Evolutionary conservation across 2,113 vertebrate genomes (phyloP).

Genomic region (Oreochromis tanganicae): DNA sequence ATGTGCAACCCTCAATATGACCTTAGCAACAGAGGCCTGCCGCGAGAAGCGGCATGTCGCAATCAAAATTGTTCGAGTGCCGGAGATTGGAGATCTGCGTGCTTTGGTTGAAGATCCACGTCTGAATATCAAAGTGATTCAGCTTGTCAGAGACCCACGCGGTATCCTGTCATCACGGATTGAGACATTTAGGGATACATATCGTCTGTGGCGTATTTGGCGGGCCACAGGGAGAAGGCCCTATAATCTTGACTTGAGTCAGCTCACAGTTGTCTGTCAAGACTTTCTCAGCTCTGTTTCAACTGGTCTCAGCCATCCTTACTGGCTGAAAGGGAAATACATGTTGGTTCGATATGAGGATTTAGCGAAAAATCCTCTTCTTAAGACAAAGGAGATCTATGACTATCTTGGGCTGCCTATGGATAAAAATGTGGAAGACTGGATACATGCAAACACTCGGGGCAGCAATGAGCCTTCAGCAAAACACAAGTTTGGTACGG

Average conservation of each 20-base stretch:
- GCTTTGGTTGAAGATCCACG: slow-evolving; percentile 90
- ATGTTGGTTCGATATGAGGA: slow-evolving; percentile 97
- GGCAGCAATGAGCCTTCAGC: slow-evolving; percentile 83
- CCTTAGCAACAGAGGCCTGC: slow-evolving; percentile 83
- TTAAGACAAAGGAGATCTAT: slow-evolving; percentile 93
- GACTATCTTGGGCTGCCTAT: slow-evolving; percentile 86
- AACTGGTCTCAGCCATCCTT: slow-evolving; percentile 83
- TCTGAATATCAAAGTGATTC: slow-evolving; percentile 93
- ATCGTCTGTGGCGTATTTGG: slow-evolving; percentile 95
- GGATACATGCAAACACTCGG: slow-evolving; percentile 93
- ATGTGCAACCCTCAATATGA: slow-evolving; percentile 86
- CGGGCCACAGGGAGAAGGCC: slow-evolving; percentile 89
- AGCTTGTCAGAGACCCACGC: slow-evolving; percentile 91
- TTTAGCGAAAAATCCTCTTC: slow-evolving; percentile 87
- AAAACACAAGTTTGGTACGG: slow-evolving; percentile 92
- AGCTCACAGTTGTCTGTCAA: slow-evolving; percentile 90
- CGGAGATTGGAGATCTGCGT: slow-evolving; percentile 85
- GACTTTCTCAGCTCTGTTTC: slow-evolving; percentile 91
- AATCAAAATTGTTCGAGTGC: slow-evolving; percentile 92
- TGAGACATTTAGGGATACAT: slow-evolving; percentile 92
- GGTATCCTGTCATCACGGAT: slow-evolving; percentile 92
- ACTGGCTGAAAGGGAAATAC: slow-evolving; percentile 94
- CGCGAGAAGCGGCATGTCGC: slow-evolving; percentile 84
- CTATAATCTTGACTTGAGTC: slow-evolving; percentile 87
- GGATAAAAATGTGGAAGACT: slow-evolving; percentile 87